Conservation (phyloP, 2,797 vertebrate genomes). For the Sebastes elongatus region DNA sequence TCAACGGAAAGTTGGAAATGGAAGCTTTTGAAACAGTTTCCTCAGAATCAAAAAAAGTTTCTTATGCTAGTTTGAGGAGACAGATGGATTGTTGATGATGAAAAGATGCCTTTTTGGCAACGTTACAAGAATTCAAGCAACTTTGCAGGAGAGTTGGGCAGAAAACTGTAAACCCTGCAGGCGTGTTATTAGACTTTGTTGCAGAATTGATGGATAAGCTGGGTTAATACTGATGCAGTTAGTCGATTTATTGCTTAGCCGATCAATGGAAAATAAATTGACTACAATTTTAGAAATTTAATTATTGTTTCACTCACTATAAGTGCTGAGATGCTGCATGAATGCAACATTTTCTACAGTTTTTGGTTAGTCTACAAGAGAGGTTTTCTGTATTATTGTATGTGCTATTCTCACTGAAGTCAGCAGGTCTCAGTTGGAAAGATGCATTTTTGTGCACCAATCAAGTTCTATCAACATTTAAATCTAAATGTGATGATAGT, state of each 20-base stretch:
- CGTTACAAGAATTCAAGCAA: background rate
- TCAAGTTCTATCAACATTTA: background rate
- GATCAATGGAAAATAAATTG: background rate
- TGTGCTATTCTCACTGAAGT: background rate
- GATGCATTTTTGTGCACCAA: background rate
- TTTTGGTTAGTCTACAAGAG: background rate
- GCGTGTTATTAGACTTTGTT: background rate
- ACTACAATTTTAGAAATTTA: background rate
- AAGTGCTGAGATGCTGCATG: background rate
- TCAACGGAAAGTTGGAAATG: background rate
- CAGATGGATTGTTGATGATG: background rate
- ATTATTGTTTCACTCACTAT: background rate
- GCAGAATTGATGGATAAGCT: background rate
- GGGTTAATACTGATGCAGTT: background rate
- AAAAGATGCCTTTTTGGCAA: background rate
- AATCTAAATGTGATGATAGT: background rate
- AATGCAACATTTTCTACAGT: background rate
- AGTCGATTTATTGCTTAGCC: background rate
- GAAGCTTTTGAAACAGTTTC: background rate
- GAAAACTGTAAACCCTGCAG: background rate
- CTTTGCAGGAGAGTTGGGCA: background rate
- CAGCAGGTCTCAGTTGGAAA: background rate
- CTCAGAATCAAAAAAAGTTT: background rate
- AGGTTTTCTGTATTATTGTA: background rate
- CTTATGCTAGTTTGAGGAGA: background rate